Conservation (phyloP, 2,888 invertebrate genomes). For the Watsonalla cultraria region DNA sequence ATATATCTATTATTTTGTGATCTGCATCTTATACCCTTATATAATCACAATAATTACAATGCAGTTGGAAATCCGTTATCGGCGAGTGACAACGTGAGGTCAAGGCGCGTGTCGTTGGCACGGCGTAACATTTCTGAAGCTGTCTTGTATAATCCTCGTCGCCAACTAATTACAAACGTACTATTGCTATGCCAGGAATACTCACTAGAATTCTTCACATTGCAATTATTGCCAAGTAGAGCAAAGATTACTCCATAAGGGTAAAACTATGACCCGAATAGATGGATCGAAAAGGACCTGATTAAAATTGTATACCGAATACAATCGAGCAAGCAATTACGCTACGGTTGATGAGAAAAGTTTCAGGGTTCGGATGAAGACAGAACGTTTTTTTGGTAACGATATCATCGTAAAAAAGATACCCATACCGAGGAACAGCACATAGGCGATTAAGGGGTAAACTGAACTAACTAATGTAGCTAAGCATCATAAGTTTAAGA, state of each 20-base stretch:
- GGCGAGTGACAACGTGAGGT: conserved; percentile 49
- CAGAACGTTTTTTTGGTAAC: too few species aligned
- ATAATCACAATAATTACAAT: conserved; percentile 4
- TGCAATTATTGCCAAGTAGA: background rate
- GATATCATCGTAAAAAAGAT: too few species aligned
- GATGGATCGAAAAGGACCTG: too few species aligned
- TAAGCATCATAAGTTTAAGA: too few species aligned
- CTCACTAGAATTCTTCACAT: background rate
- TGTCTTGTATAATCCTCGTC: conserved; percentile 23
- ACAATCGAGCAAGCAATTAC: too few species aligned
- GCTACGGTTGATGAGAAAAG: too few species aligned
- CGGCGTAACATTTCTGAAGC: conserved; percentile 45
- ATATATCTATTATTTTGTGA: too few species aligned
- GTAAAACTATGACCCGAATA: background rate
- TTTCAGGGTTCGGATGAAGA: too few species aligned
- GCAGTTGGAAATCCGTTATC: conserved; percentile 32
- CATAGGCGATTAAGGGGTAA: too few species aligned
- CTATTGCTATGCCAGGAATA: background rate
- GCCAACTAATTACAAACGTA: conserved; percentile 3
- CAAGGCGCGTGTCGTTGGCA: conserved; percentile 71
- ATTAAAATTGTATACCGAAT: too few species aligned
- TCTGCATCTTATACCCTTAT: background rate
- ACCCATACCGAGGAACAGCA: too few species aligned
- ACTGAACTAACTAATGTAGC: too few species aligned
- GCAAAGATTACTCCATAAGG: background rate